phyloP scores from a whole-genome alignment of 2,113 vertebrate genomes.

The Nettapus auritus region DNA sequence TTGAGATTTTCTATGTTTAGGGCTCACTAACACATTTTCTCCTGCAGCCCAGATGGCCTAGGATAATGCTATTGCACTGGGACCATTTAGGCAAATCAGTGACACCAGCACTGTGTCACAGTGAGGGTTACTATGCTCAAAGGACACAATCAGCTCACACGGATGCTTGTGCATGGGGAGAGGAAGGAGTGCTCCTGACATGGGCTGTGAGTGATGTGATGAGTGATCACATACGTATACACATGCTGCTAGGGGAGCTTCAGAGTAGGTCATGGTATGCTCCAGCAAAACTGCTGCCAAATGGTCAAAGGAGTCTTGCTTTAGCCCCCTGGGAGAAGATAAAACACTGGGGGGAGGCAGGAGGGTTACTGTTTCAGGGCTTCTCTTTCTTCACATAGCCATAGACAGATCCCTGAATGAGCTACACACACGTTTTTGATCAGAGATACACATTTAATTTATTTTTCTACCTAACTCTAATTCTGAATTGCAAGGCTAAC shows the following conservation, averaged over 20 bases:
- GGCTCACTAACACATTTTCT: background rate
- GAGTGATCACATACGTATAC: background rate
- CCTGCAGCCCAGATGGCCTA: background rate
- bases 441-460: background rate
- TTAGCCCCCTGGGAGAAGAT: background rate
- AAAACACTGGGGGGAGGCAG: accelerated
- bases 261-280: background rate
- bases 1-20: background rate
- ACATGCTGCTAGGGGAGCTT: background rate
- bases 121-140: background rate
- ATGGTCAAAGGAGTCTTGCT: background rate
- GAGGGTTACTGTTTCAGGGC: background rate
- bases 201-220: background rate
- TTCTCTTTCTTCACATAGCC: background rate
- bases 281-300: background rate
- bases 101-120: background rate
- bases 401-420: too few species aligned
- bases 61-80: background rate
- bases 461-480: background rate
- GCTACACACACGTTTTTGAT: background rate
- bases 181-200: background rate
- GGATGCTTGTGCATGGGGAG: background rate
- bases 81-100: background rate
- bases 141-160: background rate
- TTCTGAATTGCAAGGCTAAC: background rate